Base-by-base conservation (phyloP, 2,888 invertebrate species). In the Zaprionus obscuricornis region DNA sequence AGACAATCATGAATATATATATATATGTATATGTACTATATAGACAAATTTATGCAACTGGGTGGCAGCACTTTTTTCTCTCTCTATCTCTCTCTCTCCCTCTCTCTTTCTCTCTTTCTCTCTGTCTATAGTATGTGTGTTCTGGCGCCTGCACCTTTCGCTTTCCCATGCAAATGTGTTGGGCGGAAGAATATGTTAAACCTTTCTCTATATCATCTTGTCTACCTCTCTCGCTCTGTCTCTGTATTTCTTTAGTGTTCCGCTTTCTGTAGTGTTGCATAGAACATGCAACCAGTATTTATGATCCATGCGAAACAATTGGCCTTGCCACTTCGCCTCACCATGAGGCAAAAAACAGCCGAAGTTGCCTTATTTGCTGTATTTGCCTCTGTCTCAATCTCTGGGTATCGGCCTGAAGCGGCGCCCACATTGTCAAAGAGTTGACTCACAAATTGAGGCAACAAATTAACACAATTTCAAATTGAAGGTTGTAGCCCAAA, bases 31-130 rank as follows among this genome's bases (percentile, higher is more conserved):
- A 75, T 79, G 72, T 70, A 65, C 70, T 55, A 58, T 24, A 31
- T 22, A 14, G 5, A 13, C 39, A 50, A 74, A 74, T 73, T 68
- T 84, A 77, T 77, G 85, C 77, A 77, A 85, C 69, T 77, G 85
- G 76, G 74, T 77, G 85, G 78, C 78, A 66, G 69, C 66, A 67
- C 62, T 62, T 29, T 55, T 34, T 27, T 34, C 11, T 13, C 20
- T 33, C 13, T 20, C 42, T 2, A n/a, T 14, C 2, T 6, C 1
- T 2, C 36, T 5, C 6, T 18, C 1, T 1, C 18, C 7, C 13
- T 6, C 0, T 3, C 2, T n/a, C 1, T 1, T 1, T 3, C 6
- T 10, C 10, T n/a, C 8, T 10, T 6, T 34, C 3, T 13, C 11
- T 13, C 6, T 3, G 1, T n/a, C 13, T 14, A 46, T 36, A 29